Percentiles rank a stretch among this genome's conserved stretches.
Evolutionary conservation across 1,140 invertebrate genomes (phyloP).

Genomic region (Tetragnatha versicolor): DNA sequence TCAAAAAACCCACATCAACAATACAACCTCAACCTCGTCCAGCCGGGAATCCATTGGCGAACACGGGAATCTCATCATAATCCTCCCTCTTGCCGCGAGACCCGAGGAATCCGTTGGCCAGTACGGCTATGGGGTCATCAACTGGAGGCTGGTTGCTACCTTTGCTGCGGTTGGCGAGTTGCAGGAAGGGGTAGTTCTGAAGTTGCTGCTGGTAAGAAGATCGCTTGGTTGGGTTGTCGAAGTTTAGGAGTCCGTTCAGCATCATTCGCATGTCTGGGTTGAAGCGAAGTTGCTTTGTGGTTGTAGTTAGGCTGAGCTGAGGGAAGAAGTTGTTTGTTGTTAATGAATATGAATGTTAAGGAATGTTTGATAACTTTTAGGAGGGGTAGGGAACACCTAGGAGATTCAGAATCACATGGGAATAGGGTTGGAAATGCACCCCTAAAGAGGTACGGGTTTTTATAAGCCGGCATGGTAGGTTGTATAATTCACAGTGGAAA

Average conservation of each 20-base stretch:
- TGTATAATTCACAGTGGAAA: no score
- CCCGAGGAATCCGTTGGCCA: conserved; percentile 31
- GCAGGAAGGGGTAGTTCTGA: neutral
- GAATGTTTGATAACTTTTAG: no score
- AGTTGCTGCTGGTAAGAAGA: neutral
- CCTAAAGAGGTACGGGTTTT: no score
- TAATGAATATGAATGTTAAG: no score
- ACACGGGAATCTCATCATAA: conserved; percentile 32
- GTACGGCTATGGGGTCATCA: conserved; percentile 16
- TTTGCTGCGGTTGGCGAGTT: neutral
- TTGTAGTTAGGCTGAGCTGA: no score
- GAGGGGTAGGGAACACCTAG: no score
- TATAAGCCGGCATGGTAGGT: no score
- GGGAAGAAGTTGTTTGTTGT: no score
- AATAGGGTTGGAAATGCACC: no score
- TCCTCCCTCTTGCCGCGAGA: conserved; percentile 23
- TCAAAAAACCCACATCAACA: neutral
- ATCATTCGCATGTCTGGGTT: conserved; percentile 29
- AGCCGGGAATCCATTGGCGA: conserved; percentile 49
- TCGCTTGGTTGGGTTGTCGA: conserved; percentile 3
- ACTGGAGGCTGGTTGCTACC: neutral
- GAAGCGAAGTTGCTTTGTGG: no score
- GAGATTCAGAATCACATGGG: no score
- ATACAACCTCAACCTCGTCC: neutral
- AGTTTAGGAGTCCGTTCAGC: conserved; percentile 6